phyloP scores from a whole-genome alignment of 2,113 vertebrate genomes.

The Bubo scandiacus region DNA sequence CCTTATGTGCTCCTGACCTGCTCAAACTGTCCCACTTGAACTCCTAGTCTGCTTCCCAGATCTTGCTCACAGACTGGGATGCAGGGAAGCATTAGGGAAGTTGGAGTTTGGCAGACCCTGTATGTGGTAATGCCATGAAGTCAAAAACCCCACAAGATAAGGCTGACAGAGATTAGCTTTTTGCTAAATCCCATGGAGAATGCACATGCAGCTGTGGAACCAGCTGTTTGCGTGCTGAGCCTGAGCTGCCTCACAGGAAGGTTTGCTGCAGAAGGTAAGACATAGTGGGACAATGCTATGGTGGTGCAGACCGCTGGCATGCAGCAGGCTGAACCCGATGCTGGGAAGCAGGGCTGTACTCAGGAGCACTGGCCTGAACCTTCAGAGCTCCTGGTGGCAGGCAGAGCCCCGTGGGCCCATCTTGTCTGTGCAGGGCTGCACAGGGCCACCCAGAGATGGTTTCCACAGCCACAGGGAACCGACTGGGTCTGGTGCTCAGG shows the following conservation, averaged over 20 bases:
- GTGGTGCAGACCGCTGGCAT: rapidly evolving
- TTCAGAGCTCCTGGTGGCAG: neutral
- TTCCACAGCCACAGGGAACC: neutral
- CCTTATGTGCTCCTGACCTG: neutral
- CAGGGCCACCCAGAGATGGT: neutral
- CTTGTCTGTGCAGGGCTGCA: neutral
- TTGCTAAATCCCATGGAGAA: neutral
- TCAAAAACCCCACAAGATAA: neutral
- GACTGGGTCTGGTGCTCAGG: rapidly evolving
- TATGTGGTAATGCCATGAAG: neutral
- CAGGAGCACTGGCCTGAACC: neutral
- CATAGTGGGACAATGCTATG: too few relatives aligned
- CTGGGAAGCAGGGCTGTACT: neutral
- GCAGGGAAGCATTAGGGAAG: neutral
- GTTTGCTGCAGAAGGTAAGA: neutral
- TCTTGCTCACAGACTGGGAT: neutral
- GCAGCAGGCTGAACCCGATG: neutral
- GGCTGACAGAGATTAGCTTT: neutral
- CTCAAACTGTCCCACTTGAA: neutral
- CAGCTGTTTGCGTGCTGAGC: neutral
- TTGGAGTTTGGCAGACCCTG: neutral
- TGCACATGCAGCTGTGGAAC: neutral
- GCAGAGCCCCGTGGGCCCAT: neutral
- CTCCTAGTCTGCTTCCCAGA: neutral
- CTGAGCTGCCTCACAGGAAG: neutral